Base-by-base conservation (phyloP, 2,888 invertebrate genomes). In the Temnothorax unifasciatus region DNA sequence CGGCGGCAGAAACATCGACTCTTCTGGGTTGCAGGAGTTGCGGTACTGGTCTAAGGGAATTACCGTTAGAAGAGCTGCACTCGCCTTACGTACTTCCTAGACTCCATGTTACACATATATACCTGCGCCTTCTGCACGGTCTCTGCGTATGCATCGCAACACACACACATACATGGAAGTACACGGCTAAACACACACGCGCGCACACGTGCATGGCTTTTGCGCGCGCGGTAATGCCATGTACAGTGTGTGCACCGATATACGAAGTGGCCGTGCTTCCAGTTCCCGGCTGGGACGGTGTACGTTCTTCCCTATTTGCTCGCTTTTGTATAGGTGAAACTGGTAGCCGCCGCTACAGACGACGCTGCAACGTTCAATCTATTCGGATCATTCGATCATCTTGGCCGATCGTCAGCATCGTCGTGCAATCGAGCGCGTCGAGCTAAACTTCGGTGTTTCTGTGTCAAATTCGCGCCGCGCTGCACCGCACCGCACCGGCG, bases 31-130 rank as follows among this genome's bases (percentile, higher is more conserved):
- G 89, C 87, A 91, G 88, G 89, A 91, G 92, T 93, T 93, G 94
- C 93, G 93, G 93, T 94, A 93, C 93, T 92, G 92, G 93, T 93
- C 93, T 93, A 93, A 94, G 93, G 93, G 92, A 93, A 93, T 93
- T 94, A 94, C 94, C 94, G 94, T 94, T 94, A 94, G 91, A 91
- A 92, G 93, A 93, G 93, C 87, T 92, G 92, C 94, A 92, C 93
- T 94, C 91, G 92, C 91, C 92, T 91, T 90, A 90, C 92, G 90
- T 92, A 91, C 90, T 92, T 92, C 91, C 91, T 92, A 92, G 92
- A 89, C 91, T 90, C 91, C 82, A 82, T 89, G 87, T 89, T 88
- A 89, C 83, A 89, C 86, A 86, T 84, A 86, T 73, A 84, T 54
- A 79, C 63, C 34, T 52, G 59, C 66, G 61, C 79, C 86, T 79